phyloP scores from a whole-genome alignment of 2,888 invertebrate genomes.

The Sarcophaga variegata region DNA sequence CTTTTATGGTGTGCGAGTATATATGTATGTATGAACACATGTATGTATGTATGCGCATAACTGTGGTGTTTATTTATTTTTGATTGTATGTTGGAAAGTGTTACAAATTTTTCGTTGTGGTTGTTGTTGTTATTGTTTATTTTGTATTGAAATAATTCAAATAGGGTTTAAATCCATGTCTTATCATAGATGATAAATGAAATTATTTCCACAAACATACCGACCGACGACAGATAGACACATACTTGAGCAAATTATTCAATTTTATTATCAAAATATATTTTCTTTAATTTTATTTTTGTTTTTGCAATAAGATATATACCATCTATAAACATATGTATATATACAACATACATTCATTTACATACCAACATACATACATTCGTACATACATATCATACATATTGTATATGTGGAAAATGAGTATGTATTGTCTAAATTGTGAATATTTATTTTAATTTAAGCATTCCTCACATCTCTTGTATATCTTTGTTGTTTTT shows the following conservation, averaged over 20 bases:
- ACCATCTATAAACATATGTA: not conserved
- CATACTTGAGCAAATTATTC: conserved; percentile 32
- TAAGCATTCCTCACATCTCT: conserved; percentile 45
- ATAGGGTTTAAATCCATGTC: not conserved
- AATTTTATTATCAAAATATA: conserved; percentile 33
- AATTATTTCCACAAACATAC: not conserved
- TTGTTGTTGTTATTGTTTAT: not conserved
- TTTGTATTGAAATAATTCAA: not conserved
- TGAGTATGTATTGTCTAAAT: no score
- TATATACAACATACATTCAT: not conserved
- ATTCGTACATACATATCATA: conserved; percentile 6
- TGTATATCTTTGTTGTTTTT: conserved; percentile 25
- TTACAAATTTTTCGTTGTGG: not conserved
- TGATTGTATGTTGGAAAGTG: not conserved
- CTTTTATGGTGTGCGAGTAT: not conserved
- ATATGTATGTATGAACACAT: not conserved
- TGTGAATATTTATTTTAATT: conserved; percentile 38
- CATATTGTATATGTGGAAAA: not conserved
- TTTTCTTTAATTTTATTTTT: conserved; percentile 31
- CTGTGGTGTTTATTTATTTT: not conserved
- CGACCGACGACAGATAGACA: not conserved
- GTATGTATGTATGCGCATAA: not conserved
- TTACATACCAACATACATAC: not conserved
- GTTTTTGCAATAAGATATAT: conserved; percentile 24
- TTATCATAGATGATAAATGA: not conserved